Percentiles rank a stretch among this genome's conserved stretches.
Evolutionary conservation across 2,113 vertebrate genomes (phyloP).

Genomic region (Meleagris gallopavo): DNA sequence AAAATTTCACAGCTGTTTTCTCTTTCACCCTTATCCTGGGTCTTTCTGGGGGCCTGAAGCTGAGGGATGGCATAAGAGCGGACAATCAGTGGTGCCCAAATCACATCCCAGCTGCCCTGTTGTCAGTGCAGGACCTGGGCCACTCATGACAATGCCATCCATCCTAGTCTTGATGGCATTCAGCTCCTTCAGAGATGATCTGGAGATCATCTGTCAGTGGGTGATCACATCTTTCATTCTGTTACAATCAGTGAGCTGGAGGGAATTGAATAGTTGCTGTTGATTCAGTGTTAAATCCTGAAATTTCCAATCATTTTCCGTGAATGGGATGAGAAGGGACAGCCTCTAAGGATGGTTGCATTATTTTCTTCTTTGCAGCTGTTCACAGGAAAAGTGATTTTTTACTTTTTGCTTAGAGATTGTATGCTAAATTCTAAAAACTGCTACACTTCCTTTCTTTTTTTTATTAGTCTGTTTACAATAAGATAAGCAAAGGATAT

Average conservation of each 20-base stretch:
- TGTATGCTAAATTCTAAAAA: background rate
- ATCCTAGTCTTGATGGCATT: background rate
- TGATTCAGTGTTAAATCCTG: fast-evolving
- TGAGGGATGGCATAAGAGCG: fast-evolving
- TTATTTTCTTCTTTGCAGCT: background rate
- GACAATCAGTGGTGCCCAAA: background rate
- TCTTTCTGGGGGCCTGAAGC: background rate
- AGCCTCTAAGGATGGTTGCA: background rate
- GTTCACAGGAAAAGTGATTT: background rate
- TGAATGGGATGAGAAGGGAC: background rate
- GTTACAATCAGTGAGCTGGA: background rate
- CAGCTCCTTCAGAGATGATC: background rate
- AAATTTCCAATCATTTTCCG: background rate
- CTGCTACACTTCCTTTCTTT: background rate
- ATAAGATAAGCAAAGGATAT: background rate
- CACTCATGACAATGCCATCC: fast-evolving
- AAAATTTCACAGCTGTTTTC: background rate
- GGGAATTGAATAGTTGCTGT: background rate
- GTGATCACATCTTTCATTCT: fast-evolving
- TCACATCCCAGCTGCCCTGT: background rate
- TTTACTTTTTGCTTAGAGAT: background rate
- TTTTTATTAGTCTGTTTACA: background rate
- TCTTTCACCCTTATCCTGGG: background rate
- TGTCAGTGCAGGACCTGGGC: fast-evolving
- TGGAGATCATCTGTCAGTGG: fast-evolving